Evolutionary conservation across 2,888 invertebrate genomes (phyloP).

Genomic region (Myopa tessellatipennis): DNA sequence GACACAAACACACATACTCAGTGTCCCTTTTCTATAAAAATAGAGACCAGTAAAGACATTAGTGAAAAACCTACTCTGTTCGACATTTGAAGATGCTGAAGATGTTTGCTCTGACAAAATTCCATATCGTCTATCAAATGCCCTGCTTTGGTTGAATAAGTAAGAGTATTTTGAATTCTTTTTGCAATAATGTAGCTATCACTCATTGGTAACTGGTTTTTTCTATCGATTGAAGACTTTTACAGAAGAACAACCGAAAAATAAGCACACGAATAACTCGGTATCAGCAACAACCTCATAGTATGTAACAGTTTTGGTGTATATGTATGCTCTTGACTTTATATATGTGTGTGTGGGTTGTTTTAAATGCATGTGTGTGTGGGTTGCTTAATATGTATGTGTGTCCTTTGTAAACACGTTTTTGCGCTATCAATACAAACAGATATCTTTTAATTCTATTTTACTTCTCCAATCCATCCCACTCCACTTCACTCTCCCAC

Average conservation of each 20-base stretch:
- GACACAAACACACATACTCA: too few species aligned
- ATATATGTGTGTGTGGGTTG: too few species aligned
- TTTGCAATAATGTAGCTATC: not conserved
- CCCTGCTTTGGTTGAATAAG: too few species aligned
- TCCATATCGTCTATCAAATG: too few species aligned
- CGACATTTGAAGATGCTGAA: too few species aligned
- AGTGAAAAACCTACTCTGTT: too few species aligned
- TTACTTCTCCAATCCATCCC: not conserved
- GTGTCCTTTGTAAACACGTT: slow-evolving; percentile 36
- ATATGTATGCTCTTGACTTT: slow-evolving; percentile 58
- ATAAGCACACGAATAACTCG: slow-evolving; percentile 20
- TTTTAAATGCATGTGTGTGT: too few species aligned
- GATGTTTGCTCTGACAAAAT: too few species aligned
- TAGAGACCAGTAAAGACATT: too few species aligned
- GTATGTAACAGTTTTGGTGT: not conserved
- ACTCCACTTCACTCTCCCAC: not conserved
- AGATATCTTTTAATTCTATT: not conserved
- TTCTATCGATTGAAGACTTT: slow-evolving; percentile 37
- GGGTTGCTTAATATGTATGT: too few species aligned
- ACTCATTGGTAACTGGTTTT: slow-evolving; percentile 4
- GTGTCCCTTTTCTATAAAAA: too few species aligned
- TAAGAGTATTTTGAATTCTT: too few species aligned
- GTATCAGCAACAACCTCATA: slow-evolving; percentile 7
- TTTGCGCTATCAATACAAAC: slow-evolving; percentile 51
- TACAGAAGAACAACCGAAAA: slow-evolving; percentile 53